A percentile compares a stretch with the other conserved stretches of the same genome.
phyloP scores from a whole-genome alignment of 1,140 invertebrate species.

The Pristionchus pacificus region DNA sequence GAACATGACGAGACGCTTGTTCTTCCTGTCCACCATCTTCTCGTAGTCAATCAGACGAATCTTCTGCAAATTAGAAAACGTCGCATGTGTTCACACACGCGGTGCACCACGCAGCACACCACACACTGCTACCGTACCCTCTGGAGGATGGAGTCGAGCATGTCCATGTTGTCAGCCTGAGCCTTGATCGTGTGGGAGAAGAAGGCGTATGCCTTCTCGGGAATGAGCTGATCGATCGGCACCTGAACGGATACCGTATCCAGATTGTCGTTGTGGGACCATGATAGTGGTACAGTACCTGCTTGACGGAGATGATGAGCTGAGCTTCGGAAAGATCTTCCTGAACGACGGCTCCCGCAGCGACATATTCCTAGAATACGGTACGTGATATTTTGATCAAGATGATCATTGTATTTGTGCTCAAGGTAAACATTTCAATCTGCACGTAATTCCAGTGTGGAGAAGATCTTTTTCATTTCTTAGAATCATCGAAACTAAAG shows the following conservation, averaged over 20 bases:
- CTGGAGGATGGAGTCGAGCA: conserved; percentile 89
- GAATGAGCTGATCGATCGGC: conserved; percentile 84
- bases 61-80: conserved; percentile 62
- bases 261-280: background rate
- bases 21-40: conserved; percentile 81
- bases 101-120: background rate
- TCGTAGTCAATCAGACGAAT: conserved; percentile 96
- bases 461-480: too few relatives aligned
- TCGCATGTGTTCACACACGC: background rate
- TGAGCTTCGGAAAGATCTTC: conserved; percentile 90
- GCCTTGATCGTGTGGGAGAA: conserved; percentile 99
- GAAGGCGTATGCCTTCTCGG: conserved; percentile 94
- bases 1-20: conserved; percentile 90
- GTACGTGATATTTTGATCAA: conserved; percentile 2
- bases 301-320: conserved; percentile 94
- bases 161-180: conserved; percentile 93
- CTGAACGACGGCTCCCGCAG: conserved; percentile 81
- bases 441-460: too few relatives aligned
- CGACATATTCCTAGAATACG: conserved; percentile 72
- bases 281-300: conserved; percentile 58
- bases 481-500: too few relatives aligned
- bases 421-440: too few relatives aligned
- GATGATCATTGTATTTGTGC: conserved; percentile 5
- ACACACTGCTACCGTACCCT: conserved; percentile 65
- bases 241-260: conserved; percentile 60